Base-by-base conservation (phyloP, 2,113 vertebrate genomes). In the Alectura lathami region DNA sequence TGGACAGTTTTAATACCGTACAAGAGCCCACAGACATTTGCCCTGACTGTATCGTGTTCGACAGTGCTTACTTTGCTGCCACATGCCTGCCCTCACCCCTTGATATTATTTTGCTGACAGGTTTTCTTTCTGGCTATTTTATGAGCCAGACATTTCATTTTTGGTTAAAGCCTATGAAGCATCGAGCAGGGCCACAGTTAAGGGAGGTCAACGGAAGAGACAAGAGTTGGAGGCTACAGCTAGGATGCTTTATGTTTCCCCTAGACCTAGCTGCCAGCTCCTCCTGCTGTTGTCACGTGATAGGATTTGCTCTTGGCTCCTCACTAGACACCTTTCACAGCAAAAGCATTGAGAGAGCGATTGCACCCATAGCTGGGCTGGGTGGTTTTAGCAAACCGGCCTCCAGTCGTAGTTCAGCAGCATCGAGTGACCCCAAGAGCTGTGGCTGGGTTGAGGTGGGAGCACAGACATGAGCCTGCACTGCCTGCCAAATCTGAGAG, bases 1-100 rank as follows among this genome's bases (percentile, higher is more conserved):
- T 69, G 36, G 88, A 93, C 86, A 93, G 77, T 60, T 95, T 96
- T 85, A 91, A 95, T 93, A 82, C 66, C 50, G 8, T 23, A 8
- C 3, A 36, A 81, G 76, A 83, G 63, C 57, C 60, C 69, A 73
- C 70, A 75, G 83, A 78, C 24, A 11, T 63, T 89, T 6, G 1
- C 51, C 75, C 67, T 43, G 34, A 11, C 29, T 1, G 4, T 7
- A 17, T 21, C 10, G 38, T 45, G 47, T 40, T 54, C 8, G 1
- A 36, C 75, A 29, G 42, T 11, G 20, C 76, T 83, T 38, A 18
- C 74, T 42, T 68, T n/a, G 30, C 48, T 82, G 67, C 18, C 62
- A 62, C 87, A 42, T 3, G 30, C 34, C 76, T 84, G 47, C 40
- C 72, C 69, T 82, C 62, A 30, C 42, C 75, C 66, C 60, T 3